A percentile compares a stretch with the other conserved stretches of the same genome.
These are phyloP conservation scores for Apeira syringaria DNA, from an alignment of 2,888 invertebrate genomes.

Conservation along the genomic window DNA sequence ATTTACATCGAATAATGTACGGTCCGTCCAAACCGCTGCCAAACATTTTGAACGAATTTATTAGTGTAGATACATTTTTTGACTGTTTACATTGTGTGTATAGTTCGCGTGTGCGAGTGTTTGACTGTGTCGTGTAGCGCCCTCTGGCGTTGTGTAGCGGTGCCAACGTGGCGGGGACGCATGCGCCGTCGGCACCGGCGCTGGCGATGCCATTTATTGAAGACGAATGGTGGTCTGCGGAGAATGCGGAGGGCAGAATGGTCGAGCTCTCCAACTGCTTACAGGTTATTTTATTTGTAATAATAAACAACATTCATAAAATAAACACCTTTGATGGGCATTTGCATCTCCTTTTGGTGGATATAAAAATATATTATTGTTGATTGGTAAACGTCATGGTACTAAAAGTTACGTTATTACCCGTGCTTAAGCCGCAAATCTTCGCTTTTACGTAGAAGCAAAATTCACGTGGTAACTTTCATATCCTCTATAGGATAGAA, in stretches of 20 bases:
- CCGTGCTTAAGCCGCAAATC: too few relatives aligned
- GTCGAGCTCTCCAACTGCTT: conserved; percentile 95
- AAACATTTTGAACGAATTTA: conserved; percentile 79
- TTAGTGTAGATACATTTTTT: conserved; percentile 62
- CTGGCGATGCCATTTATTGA: conserved; percentile 98
- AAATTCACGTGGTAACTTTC: too few relatives aligned
- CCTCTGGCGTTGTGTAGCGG: conserved; percentile 66
- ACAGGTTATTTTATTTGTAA: conserved; percentile 81
- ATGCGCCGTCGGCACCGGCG: conserved; percentile 85
- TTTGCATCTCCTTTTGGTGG: too few relatives aligned
- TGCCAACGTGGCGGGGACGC: conserved; percentile 85
- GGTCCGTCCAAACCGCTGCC: conserved; percentile 79
- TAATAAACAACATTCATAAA: too few relatives aligned
- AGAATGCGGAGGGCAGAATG: conserved; percentile 95
- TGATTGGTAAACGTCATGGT: too few relatives aligned
- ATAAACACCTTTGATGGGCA: too few relatives aligned
- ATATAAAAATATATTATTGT: too few relatives aligned
- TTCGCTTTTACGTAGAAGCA: too few relatives aligned
- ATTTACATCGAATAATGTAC: conserved; percentile 75
- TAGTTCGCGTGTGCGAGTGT: conserved; percentile 59
- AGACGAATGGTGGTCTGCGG: conserved; percentile 97
- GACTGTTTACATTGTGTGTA: conserved; percentile 55
- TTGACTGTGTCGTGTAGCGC: conserved; percentile 56
- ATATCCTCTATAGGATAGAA: too few relatives aligned
- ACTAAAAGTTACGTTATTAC: too few relatives aligned